Evolutionary conservation across 2,888 invertebrate genomes (phyloP).

Genomic region (Hirtodrosophila duncani): DNA sequence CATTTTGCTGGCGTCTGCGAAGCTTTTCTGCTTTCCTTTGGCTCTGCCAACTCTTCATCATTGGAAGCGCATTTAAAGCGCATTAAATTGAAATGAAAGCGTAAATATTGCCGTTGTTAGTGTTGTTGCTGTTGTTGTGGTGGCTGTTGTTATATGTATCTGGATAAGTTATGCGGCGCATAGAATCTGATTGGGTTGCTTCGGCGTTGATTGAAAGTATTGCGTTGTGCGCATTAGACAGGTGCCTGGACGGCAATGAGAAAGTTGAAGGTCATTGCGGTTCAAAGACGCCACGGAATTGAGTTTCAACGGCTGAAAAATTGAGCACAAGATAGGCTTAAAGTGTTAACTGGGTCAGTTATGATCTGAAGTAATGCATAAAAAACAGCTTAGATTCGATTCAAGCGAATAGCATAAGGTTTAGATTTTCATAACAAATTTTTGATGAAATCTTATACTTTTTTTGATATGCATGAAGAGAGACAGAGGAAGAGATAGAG

Average conservation of each 20-base stretch:
- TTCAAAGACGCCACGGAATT: too few species aligned
- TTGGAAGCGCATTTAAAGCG: slow-evolving; percentile 56
- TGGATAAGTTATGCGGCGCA: slow-evolving; percentile 11
- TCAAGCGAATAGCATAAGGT: too few species aligned
- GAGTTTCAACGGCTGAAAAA: too few species aligned
- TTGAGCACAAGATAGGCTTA: too few species aligned
- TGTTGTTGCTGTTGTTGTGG: slow-evolving; percentile 1
- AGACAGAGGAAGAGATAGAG: too few species aligned
- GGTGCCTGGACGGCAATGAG: slow-evolving; percentile 3
- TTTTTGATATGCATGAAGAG: too few species aligned
- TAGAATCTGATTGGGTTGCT: slow-evolving; percentile 14
- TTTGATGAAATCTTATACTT: slow-evolving; percentile 19
- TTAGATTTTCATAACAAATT: slow-evolving; percentile 20
- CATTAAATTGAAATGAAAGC: slow-evolving; percentile 69
- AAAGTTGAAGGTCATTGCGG: slow-evolving; percentile 3
- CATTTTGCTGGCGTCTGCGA: too few species aligned
- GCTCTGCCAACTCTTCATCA: slow-evolving; percentile 35
- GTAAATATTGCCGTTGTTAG: slow-evolving; percentile 53
- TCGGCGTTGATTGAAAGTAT: slow-evolving; percentile 28
- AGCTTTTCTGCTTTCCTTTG: slow-evolving; percentile 1
- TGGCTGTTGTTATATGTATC: neutral
- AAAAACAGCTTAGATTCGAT: too few species aligned
- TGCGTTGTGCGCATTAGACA: slow-evolving; percentile 1
- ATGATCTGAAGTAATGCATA: too few species aligned
- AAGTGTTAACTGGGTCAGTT: too few species aligned